Evolutionary conservation across 2,113 vertebrate genomes (phyloP).

Genomic region (Macquaria ambigua): DNA sequence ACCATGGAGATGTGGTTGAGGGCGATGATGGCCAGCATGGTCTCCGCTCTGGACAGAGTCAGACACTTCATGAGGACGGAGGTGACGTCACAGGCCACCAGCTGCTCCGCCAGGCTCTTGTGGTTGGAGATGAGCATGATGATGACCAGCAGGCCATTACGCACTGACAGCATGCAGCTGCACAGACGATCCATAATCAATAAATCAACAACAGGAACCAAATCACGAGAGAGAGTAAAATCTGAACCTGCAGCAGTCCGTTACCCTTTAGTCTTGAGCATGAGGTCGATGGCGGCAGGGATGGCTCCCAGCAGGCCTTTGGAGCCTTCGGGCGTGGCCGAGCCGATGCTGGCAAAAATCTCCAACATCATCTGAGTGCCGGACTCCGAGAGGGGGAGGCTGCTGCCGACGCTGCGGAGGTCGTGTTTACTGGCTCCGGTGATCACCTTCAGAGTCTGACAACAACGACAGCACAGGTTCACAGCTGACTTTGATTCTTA

Average conservation of each 20-base stretch:
- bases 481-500: no score
- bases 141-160: conserved; percentile 91
- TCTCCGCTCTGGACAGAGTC: conserved; percentile 77
- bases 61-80: conserved; percentile 85
- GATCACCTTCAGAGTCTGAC: conserved; percentile 91
- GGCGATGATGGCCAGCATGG: conserved; percentile 86
- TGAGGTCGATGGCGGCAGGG: conserved; percentile 88
- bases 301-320: conserved; percentile 87
- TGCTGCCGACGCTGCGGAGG: conserved; percentile 72
- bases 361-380: conserved; percentile 93
- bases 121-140: conserved; percentile 91
- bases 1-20: conserved; percentile 90
- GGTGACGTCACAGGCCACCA: conserved; percentile 84
- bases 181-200: not conserved
- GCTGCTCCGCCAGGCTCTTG: conserved; percentile 91
- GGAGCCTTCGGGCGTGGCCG: conserved; percentile 88
- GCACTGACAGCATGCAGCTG: conserved; percentile 88
- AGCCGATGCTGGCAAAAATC: conserved; percentile 96
- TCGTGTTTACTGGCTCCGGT: conserved; percentile 89
- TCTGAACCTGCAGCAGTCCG: accelerated
- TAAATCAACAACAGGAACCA: not conserved
- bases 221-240: accelerated
- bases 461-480: not conserved
- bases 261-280: conserved; percentile 89
- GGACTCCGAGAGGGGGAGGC: conserved; percentile 82